These are phyloP conservation scores for Tyrannus savana DNA, from an alignment of 2,113 vertebrate species.

Conservation along the genomic window DNA sequence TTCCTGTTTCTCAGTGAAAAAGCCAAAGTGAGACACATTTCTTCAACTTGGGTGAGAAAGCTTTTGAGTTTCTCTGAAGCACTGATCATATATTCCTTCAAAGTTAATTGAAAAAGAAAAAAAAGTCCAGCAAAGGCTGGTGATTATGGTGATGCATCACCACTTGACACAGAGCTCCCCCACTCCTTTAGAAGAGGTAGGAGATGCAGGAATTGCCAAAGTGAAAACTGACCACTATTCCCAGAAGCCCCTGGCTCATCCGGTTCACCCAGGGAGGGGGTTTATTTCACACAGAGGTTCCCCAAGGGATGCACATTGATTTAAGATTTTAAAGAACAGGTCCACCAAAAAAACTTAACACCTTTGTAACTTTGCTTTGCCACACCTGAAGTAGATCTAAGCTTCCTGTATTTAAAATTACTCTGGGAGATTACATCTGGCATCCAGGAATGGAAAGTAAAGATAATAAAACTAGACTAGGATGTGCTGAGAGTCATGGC, in stretches of 20 bases:
- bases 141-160: not conserved
- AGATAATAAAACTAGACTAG: not conserved
- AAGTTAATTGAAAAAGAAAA: not conserved
- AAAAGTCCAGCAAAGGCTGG: not conserved
- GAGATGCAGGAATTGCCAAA: not conserved
- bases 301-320: fast-evolving
- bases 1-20: not conserved
- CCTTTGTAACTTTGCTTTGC: not conserved
- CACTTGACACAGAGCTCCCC: not conserved
- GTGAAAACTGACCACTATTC: not conserved
- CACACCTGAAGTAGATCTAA: not conserved
- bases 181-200: not conserved
- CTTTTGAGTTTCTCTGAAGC: not conserved
- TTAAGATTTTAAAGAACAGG: not conserved
- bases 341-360: not conserved
- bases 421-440: not conserved
- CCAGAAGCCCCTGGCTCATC: not conserved
- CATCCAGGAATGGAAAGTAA: not conserved
- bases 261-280: not conserved
- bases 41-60: not conserved
- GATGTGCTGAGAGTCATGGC: not conserved
- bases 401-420: not conserved
- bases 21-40: not conserved
- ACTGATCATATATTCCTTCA: not conserved
- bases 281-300: not conserved